These are phyloP conservation scores for Stictocephala bisonia DNA, from an alignment of 2,888 invertebrate species.

Conservation along the genomic window DNA sequence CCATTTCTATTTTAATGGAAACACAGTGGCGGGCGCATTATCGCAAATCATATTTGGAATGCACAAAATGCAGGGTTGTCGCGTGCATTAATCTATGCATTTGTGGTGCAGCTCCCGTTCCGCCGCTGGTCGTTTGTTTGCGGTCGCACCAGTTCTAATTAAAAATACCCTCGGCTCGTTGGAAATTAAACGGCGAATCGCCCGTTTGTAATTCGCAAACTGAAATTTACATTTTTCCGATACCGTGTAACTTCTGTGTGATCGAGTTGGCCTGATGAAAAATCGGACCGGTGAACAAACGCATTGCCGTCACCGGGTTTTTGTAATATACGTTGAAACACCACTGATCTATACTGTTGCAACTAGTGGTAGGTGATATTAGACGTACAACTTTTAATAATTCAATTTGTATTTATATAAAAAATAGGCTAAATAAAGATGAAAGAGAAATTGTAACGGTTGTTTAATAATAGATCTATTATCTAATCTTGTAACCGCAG, in stretches of 20 bases:
- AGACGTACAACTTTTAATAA: too few species aligned
- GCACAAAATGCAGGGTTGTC: slow-evolving; percentile 24
- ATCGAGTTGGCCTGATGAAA: too few species aligned
- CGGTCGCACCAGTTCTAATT: slow-evolving; percentile 20
- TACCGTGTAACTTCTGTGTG: slow-evolving; percentile 15
- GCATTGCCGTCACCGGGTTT: too few species aligned
- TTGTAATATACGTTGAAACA: too few species aligned
- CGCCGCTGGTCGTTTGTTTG: neutral
- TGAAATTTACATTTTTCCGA: slow-evolving; percentile 34
- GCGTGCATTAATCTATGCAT: slow-evolving; percentile 39
- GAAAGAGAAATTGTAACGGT: too few species aligned
- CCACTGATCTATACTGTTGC: too few species aligned
- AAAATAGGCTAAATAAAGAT: too few species aligned
- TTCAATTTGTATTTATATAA: too few species aligned
- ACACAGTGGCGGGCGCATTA: slow-evolving; percentile 45
- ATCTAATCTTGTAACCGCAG: too few species aligned
- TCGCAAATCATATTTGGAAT: slow-evolving; percentile 45
- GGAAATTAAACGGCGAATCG: slow-evolving; percentile 30
- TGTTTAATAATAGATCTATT: too few species aligned
- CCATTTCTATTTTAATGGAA: slow-evolving; percentile 44
- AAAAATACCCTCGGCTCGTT: slow-evolving; percentile 33
- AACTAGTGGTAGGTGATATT: too few species aligned
- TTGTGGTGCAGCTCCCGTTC: slow-evolving; percentile 2
- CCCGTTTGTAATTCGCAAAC: slow-evolving; percentile 28
- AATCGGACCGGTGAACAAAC: too few species aligned